phyloP scores from a whole-genome alignment of 1,140 invertebrate species.

The Drosophila dunni region DNA sequence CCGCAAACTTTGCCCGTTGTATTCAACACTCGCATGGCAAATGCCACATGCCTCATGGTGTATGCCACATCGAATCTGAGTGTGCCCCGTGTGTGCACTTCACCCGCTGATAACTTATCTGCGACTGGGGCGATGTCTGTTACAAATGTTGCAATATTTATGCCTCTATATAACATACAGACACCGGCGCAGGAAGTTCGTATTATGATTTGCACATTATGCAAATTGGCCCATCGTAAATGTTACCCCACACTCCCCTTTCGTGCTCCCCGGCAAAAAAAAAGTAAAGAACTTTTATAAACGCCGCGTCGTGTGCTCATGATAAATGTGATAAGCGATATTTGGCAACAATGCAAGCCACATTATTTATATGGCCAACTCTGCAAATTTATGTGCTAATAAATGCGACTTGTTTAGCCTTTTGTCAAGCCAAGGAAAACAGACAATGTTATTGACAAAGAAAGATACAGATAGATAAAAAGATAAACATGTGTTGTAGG shows the following conservation, averaged over 20 bases:
- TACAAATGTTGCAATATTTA: constrained; percentile 82
- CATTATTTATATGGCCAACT: constrained; percentile 53
- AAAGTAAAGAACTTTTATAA: constrained; percentile 35
- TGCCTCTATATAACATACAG: constrained; percentile 41
- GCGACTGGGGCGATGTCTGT: constrained; percentile 62
- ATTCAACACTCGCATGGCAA: constrained; percentile 34
- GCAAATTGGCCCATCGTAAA: constrained; percentile 81
- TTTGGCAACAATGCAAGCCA: constrained; percentile 62
- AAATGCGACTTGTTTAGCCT: constrained; percentile 36
- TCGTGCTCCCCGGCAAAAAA: not conserved
- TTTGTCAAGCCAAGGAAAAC: constrained; percentile 1
- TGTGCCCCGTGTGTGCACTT: constrained; percentile 70
- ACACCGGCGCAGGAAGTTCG: constrained; percentile 54
- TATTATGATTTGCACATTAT: constrained; percentile 83
- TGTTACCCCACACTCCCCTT: constrained; percentile 12
- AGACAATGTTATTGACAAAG: not conserved
- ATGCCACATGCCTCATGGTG: constrained; percentile 8
- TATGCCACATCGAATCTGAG: constrained; percentile 45
- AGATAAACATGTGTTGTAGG: too few relatives aligned
- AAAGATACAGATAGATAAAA: not conserved
- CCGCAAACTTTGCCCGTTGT: constrained; percentile 56
- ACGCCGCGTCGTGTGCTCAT: constrained; percentile 59
- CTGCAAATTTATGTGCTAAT: constrained; percentile 41
- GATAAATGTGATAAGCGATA: constrained; percentile 80
- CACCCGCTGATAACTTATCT: constrained; percentile 72